These are phyloP conservation scores for Lamellibrachia satsuma DNA, from an alignment of 2,888 invertebrate species.

Conservation along the genomic window DNA sequence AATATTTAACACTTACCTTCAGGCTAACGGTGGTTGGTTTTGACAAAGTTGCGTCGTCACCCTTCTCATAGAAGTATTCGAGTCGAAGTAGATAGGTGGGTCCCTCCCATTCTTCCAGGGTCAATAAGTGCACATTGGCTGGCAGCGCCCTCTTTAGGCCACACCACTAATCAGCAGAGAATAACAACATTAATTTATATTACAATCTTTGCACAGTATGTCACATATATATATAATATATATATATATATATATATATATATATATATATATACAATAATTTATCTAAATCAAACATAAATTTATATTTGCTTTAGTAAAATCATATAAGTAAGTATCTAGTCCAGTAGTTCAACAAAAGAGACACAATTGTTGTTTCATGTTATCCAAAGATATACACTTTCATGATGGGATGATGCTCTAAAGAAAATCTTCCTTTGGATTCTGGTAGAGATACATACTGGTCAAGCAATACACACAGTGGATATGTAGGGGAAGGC, in stretches of 20 bases:
- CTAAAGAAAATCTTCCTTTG: not conserved
- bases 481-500: no score
- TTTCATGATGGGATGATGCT: not conserved
- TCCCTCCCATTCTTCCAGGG: constrained; percentile 61
- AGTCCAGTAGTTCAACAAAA: not conserved
- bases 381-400: not conserved
- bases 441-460: no score
- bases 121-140: constrained; percentile 61
- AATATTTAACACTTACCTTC: constrained; percentile 43
- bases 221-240: no score
- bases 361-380: not conserved
- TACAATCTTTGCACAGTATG: not conserved
- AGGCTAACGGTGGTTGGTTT: constrained; percentile 59
- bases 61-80: constrained; percentile 64
- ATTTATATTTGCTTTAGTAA: not conserved
- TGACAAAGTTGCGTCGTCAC: constrained; percentile 58
- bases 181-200: constrained; percentile 11
- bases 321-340: not conserved
- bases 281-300: not conserved
- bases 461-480: no score
- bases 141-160: constrained; percentile 47
- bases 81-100: constrained; percentile 60
- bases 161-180: constrained; percentile 47
- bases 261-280: not conserved
- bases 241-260: no score